These are phyloP conservation scores for Columba guinea DNA, from an alignment of 2,797 vertebrate genomes.

Conservation along the genomic window DNA sequence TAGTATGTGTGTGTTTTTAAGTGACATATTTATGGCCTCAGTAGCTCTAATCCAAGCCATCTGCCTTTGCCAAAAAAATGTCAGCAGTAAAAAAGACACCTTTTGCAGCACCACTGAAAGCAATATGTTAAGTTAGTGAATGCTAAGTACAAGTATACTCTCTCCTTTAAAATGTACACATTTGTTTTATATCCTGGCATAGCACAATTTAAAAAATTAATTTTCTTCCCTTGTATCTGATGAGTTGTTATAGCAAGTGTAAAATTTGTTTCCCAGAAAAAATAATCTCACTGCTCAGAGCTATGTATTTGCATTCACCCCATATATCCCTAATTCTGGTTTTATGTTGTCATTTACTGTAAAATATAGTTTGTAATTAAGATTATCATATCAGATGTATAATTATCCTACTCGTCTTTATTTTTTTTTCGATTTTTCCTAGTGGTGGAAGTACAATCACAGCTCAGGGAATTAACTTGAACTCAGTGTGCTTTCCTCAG, in stretches of 20 bases:
- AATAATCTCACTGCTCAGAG: background rate
- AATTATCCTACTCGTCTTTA: background rate
- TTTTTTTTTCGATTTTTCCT: conserved; percentile 41
- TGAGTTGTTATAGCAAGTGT: background rate
- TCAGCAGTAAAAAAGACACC: conserved; percentile 29
- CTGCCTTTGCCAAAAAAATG: conserved; percentile 38
- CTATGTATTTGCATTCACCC: conserved; percentile 2
- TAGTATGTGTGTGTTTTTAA: conserved; percentile 24
- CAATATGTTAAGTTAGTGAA: conserved; percentile 5
- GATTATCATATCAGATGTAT: background rate
- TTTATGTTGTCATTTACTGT: conserved; percentile 28
- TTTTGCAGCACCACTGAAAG: conserved; percentile 9
- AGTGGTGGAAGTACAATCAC: conserved; percentile 97
- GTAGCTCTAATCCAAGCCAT: conserved; percentile 41
- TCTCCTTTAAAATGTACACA: background rate
- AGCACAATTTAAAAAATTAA: background rate
- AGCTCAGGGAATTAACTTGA: conserved; percentile 89
- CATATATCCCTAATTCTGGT: background rate
- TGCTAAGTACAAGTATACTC: background rate
- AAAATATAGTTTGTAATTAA: conserved; percentile 32
- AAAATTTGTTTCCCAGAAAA: conserved; percentile 21
- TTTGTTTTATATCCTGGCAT: background rate
- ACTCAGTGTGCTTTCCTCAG: conserved; percentile 89
- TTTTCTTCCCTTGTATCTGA: background rate
- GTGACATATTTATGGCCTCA: conserved; percentile 34